Base-by-base conservation (phyloP, 2,888 invertebrate genomes). In the Altica lythri region DNA sequence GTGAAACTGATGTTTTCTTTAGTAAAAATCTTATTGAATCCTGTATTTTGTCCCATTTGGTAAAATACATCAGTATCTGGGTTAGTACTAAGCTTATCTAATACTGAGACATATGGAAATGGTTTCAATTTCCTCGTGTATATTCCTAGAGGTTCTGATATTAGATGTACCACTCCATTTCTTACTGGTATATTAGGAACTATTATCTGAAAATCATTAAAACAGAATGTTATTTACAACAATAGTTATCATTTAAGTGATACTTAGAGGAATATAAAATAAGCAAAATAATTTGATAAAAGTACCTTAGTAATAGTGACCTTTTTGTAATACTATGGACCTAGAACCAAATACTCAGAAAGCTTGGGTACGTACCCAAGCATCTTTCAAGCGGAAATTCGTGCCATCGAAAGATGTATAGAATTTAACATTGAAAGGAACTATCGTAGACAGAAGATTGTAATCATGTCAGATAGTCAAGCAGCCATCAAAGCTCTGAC, bases 101-200 rank as follows among this genome's bases (percentile, higher is more conserved):
- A 81, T 2, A 95, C 85, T 1, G 90, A 90, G 13, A 90, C 85
- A 66, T 89, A 91, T 1, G 95, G 93, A 55, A 93, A 92, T 71
- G 92, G 88, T 62, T 86, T 85, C 57, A 93, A 85, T 3, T 88
- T 86, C 3, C 88, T 88, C 67, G 92, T 90, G 53, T 91, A 89
- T 53, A 93, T 86, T 84, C 92, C 91, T 16, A 95, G 79, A 0
- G 94, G 94, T 60, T 90, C 82, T 65, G 91, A 89, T 59, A 95
- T 94, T 55, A 95, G 83, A 75, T 95, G 95, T 0, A 95, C 87
- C 0, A 95, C 94, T 13, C 95, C 95, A 70, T 95, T 95, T 69
- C 84, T 85, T 13, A 95, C 91, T 0, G 94, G 94, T 59, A 95
- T 93, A 75, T 95, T 93, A 9, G 88, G 88, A 68, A 86, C 83